These are phyloP conservation scores for Mesoclemmys tuberculata DNA, from an alignment of 2,113 vertebrate species.

Conservation along the genomic window DNA sequence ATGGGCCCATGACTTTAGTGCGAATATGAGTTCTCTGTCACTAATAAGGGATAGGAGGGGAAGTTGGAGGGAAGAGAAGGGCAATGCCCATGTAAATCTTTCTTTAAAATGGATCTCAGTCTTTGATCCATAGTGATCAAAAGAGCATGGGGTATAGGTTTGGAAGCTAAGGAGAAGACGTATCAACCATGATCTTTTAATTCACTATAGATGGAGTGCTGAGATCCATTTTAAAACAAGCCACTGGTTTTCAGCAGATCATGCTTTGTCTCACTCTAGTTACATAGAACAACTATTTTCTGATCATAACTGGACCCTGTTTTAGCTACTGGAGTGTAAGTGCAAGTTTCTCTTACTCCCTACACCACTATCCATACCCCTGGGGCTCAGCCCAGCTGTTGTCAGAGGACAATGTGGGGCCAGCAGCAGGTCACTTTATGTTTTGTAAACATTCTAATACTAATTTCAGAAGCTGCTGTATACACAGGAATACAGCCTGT, in stretches of 20 bases:
- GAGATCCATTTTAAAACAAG: not conserved
- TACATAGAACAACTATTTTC: not conserved
- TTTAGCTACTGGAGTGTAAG: not conserved
- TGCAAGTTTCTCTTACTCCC: not conserved
- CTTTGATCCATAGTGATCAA: no score
- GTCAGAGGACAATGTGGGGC: not conserved
- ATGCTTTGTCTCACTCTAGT: not conserved
- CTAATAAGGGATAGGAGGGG: not conserved
- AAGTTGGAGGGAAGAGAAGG: not conserved
- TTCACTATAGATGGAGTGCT: not conserved
- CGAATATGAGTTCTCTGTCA: not conserved
- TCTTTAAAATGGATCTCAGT: no score
- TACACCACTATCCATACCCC: not conserved
- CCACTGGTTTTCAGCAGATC: not conserved
- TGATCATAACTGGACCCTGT: not conserved
- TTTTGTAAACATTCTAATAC: not conserved
- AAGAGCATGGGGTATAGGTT: not conserved
- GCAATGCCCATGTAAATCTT: not conserved
- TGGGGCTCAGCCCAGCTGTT: not conserved
- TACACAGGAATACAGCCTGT: not conserved
- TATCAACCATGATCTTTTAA: not conserved
- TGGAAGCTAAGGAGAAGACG: not conserved
- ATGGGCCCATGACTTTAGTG: not conserved
- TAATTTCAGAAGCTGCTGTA: not conserved
- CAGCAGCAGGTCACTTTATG: not conserved